Evolutionary conservation across 2,888 invertebrate genomes (phyloP).

Genomic region (Panopea generosa): DNA sequence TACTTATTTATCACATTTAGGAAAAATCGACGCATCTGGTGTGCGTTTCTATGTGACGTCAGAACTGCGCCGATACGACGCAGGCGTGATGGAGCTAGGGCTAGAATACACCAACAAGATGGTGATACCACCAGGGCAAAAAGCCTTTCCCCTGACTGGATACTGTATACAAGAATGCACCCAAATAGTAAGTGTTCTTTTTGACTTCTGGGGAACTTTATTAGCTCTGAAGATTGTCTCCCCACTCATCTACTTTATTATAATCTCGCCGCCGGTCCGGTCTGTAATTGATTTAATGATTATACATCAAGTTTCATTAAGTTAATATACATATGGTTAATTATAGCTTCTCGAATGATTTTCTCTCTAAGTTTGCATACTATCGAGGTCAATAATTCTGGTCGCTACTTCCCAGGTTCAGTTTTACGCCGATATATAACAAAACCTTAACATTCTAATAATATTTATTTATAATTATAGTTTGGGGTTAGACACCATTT

Average conservation of each 20-base stretch:
- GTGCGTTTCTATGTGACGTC: conserved; percentile 92
- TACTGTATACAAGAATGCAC: conserved; percentile 98
- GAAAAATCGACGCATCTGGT: conserved; percentile 95
- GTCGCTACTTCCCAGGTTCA: too few relatives aligned
- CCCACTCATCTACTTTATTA: neutral
- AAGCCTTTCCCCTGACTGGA: conserved; percentile 92
- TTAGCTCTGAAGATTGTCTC: neutral
- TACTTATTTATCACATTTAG: conserved; percentile 86
- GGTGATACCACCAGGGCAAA: conserved; percentile 96
- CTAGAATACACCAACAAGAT: conserved; percentile 99
- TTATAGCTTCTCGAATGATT: too few relatives aligned
- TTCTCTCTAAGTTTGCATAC: too few relatives aligned
- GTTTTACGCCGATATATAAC: too few relatives aligned
- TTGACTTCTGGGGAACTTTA: too few relatives aligned
- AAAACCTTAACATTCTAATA: too few relatives aligned
- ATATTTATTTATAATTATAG: too few relatives aligned
- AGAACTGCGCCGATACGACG: conserved; percentile 93
- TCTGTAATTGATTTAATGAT: too few relatives aligned
- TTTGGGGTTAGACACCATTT: too few relatives aligned
- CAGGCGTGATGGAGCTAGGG: conserved; percentile 98
- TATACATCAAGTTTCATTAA: too few relatives aligned
- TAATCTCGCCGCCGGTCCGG: neutral
- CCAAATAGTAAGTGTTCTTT: conserved; percentile 89
- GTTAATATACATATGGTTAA: too few relatives aligned
- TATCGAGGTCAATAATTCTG: too few relatives aligned